These are phyloP conservation scores for Ammodytes marinus DNA, from an alignment of 2,113 vertebrate genomes.

Conservation along the genomic window DNA sequence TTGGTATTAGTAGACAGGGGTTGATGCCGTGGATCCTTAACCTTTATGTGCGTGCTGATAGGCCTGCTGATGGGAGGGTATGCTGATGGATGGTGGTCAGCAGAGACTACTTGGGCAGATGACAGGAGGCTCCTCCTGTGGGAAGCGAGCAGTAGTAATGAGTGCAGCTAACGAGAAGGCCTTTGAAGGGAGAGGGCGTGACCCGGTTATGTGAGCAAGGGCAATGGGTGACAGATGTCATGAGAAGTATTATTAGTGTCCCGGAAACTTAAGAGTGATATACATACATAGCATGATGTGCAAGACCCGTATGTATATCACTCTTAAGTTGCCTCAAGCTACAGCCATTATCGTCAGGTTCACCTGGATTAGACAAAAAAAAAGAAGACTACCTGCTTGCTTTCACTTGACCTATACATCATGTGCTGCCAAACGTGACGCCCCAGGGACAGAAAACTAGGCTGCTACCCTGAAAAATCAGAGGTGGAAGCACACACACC, in stretches of 20 bases:
- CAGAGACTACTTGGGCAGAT: slow-evolving; percentile 31
- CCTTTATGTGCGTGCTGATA: slow-evolving; percentile 70
- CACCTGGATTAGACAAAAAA: slow-evolving; percentile 35
- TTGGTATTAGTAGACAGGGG: not conserved
- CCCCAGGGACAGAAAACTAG: slow-evolving; percentile 41
- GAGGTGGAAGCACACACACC: slow-evolving; percentile 5
- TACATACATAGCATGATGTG: too few relatives aligned
- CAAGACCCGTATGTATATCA: slow-evolving; percentile 3
- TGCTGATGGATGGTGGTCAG: slow-evolving; percentile 61
- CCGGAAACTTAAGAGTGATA: not conserved
- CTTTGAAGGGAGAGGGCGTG: slow-evolving; percentile 75
- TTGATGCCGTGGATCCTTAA: slow-evolving; percentile 40
- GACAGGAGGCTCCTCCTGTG: slow-evolving; percentile 56
- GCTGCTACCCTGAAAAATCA: slow-evolving; percentile 33
- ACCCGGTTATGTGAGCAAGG: slow-evolving; percentile 67
- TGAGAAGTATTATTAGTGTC: slow-evolving; percentile 50
- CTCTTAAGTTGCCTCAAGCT: slow-evolving; percentile 56
- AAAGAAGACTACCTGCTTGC: slow-evolving; percentile 4
- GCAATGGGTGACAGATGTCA: slow-evolving; percentile 57
- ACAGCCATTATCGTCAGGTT: slow-evolving; percentile 49
- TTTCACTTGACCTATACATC: slow-evolving; percentile 42
- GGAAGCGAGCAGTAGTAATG: slow-evolving; percentile 69
- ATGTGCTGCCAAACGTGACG: slow-evolving; percentile 20
- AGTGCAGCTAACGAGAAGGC: slow-evolving; percentile 56
- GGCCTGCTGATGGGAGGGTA: slow-evolving; percentile 42